A percentile compares a stretch with the other conserved stretches of the same genome.
phyloP scores from a whole-genome alignment of 2,797 vertebrate genomes.

The Chiroxiphia lanceolata region DNA sequence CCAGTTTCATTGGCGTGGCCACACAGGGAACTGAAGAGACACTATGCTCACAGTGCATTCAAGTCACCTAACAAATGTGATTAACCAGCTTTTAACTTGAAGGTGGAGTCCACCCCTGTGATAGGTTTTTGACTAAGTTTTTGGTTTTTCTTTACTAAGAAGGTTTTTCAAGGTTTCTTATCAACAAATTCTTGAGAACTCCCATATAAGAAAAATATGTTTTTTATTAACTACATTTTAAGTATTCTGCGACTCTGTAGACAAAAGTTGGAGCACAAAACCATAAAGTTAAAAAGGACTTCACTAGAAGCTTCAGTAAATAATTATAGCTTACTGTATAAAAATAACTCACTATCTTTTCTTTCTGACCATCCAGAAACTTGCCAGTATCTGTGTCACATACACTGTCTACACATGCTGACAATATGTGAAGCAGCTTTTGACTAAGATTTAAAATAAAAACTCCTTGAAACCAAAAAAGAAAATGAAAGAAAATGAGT shows the following conservation, averaged over 20 bases:
- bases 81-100: not conserved
- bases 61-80: not conserved
- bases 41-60: not conserved
- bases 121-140: not conserved
- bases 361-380: not conserved
- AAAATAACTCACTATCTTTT: not conserved
- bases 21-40: not conserved
- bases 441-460: not conserved
- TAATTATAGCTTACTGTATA: not conserved
- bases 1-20: fast-evolving
- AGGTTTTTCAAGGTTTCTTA: not conserved
- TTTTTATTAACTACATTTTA: not conserved
- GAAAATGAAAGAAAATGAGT: not conserved
- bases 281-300: not conserved
- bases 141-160: not conserved
- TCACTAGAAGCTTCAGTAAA: not conserved
- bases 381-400: not conserved
- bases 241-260: not conserved
- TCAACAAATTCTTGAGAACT: not conserved
- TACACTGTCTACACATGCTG: not conserved
- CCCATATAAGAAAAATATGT: not conserved
- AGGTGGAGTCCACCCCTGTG: not conserved
- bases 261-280: not conserved
- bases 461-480: not conserved
- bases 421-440: not conserved